phyloP scores from a whole-genome alignment of 2,797 vertebrate genomes.

The Orestias chungarensis region DNA sequence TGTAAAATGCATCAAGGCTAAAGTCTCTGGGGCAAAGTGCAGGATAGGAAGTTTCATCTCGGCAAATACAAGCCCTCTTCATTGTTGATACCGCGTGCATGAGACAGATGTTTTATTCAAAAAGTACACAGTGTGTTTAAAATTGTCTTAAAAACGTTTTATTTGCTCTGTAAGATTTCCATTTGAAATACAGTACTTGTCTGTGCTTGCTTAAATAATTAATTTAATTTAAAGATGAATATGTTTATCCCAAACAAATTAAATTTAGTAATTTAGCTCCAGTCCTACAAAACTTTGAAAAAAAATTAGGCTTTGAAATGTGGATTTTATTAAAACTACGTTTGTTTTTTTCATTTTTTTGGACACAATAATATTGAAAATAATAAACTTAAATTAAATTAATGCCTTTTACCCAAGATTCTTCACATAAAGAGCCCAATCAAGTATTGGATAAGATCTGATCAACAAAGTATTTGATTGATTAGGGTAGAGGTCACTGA shows the following conservation, averaged over 20 bases:
- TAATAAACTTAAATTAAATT: neutral
- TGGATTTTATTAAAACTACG: neutral
- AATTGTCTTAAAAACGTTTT: slow-evolving; percentile 52
- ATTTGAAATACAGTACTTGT: slow-evolving; percentile 34
- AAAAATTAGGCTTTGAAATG: neutral
- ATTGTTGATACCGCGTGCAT: slow-evolving; percentile 70
- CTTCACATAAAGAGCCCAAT: neutral
- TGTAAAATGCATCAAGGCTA: slow-evolving; percentile 82
- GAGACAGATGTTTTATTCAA: slow-evolving; percentile 83
- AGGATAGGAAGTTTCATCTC: slow-evolving; percentile 75
- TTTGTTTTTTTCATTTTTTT: neutral
- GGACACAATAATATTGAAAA: neutral
- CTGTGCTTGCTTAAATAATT: slow-evolving; percentile 21
- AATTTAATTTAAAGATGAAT: slow-evolving; percentile 16
- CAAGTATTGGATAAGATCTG: neutral
- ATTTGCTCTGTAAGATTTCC: slow-evolving; percentile 38
- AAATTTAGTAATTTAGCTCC: neutral
- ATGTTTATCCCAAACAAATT: slow-evolving; percentile 9
- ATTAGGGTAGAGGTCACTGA: neutral
- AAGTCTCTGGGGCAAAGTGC: slow-evolving; percentile 70
- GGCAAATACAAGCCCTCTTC: slow-evolving; percentile 68
- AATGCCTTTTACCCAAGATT: neutral
- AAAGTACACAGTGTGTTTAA: slow-evolving; percentile 70
- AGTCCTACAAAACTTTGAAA: neutral
- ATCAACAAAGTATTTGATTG: neutral